Evolutionary conservation across 1,140 invertebrate species (phyloP), one percentile per base, ranked within the genome.

Genomic region (Diorhabda elongata): DNA sequence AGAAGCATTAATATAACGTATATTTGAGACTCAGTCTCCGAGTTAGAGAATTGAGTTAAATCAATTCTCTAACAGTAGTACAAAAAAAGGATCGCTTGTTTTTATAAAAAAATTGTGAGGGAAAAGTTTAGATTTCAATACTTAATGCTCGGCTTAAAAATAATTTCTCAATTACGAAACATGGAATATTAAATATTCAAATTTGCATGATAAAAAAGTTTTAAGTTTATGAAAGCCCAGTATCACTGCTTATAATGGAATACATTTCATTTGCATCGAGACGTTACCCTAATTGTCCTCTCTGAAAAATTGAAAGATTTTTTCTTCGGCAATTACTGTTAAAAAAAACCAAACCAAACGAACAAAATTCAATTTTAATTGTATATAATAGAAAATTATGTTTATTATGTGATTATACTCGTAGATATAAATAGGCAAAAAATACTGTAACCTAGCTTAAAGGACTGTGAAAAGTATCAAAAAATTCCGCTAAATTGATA

Each of bases 91-190:
- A 6, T 56, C 52, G 52, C 52, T 26, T 26, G 26, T 26, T 26
- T 26, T 26, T 52, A 3, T 8, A 52, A 41, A 43, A 61, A n/a
- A 61, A 41, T 3, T 41, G 26, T 26, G 26, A 61, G 59, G 26
- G 42, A 44, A 58, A 58, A 57, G 64, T 11, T 42, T 8, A 44
- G 44, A 64, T 56, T 58, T 61, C 63, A 71, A 72, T 64, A 52
- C 47, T 52, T 52, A 67, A 72, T 67, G 60, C 66, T 58, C 63
- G 68, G 52, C 44, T 69, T 67, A 73, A 72, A 73, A 73, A 70
- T 70, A 71, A 73, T 73, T 73, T 73, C 69, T 66, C 71, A 73
- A 73, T 73, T 73, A 73, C 69, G 64, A 73, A 73, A 73, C 71
- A 73, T 73, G 71, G 71, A 73, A 73, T 73, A 73, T 73, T 68